Base-by-base conservation (phyloP, 1,140 invertebrate genomes). In the Drosophila parabipectinata region DNA sequence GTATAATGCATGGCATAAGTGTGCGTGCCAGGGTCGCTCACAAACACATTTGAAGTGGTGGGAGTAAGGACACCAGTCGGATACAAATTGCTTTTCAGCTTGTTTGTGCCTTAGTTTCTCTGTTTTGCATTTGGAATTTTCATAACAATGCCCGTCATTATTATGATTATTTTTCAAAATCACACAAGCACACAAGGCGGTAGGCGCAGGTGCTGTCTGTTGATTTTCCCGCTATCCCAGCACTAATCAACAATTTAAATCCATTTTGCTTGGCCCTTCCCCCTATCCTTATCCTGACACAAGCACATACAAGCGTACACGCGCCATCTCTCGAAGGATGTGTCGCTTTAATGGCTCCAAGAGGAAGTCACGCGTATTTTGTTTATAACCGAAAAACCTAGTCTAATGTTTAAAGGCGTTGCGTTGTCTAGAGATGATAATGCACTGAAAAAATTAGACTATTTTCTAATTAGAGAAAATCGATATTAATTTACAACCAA, bases 201-300 rank as follows among this genome's bases (percentile, higher is more conserved):
- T 47, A 45, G 39, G 51, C 67, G 50, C 78, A 79, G 77, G 77
- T 79, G 77, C 69, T 53, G 69, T 73, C 55, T 50, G 48, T 66
- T 79, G 72, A 44, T 67, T 54, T 73, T 56, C 63, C 58, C 48
- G 72, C 77, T 60, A 67, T 55, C 62, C 74, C 76, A 50, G 83
- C 83, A 87, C 83, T 87, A 87, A 88, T 87, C 83, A 87, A 88
- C 83, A 88, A 87, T 87, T 87, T 87, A 87, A 87, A 87, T 88
- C 83, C 83, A 87, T 87, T 88, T 88, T 88, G 28, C 67, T 28
- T 52, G 51, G 21, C 39, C 53, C n/a, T 68, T 80, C 83, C 77
- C 76, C 79, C 88, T 72, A 64, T 67, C 78, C 79, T 44, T 69
- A 59, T 50, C 37, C 34, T 54, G 34, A 44, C 39, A 59, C 18